phyloP scores from a whole-genome alignment of 2,888 invertebrate genomes.

The Schizaphis graminum region DNA sequence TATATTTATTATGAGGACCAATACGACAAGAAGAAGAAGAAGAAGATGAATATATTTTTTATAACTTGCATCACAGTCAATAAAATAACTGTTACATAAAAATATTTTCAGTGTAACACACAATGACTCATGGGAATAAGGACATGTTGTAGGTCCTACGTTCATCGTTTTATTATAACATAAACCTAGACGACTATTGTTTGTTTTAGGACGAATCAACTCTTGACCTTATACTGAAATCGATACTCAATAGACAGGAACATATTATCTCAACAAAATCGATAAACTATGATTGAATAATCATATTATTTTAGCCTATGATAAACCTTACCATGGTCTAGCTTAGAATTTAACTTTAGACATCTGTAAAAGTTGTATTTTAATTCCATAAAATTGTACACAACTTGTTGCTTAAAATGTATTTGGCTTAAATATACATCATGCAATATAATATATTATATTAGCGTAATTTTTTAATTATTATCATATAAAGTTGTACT shows the following conservation, averaged over 20 bases:
- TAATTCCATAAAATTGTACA: not conserved
- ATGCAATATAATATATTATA: not conserved
- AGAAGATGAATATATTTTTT: not conserved
- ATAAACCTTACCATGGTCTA: not conserved
- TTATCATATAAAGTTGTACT: not conserved
- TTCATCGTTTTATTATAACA: not conserved
- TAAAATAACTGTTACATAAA: not conserved
- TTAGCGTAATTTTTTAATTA: not conserved
- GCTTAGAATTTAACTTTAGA: not conserved
- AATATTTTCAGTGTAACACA: not conserved
- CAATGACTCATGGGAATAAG: not conserved
- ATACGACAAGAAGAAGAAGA: no score
- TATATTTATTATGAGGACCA: no score
- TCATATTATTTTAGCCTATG: not conserved
- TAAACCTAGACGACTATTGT: conserved; percentile 1
- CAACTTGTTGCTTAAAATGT: not conserved
- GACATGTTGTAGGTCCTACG: not conserved
- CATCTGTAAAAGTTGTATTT: not conserved
- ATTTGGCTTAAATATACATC: not conserved
- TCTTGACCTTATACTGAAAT: conserved; percentile 17
- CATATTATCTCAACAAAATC: not conserved
- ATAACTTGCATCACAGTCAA: not conserved
- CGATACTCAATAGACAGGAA: conserved; percentile 4
- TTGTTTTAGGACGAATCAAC: conserved; percentile 20
- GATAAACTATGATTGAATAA: not conserved